These are phyloP conservation scores for Drosophila rubida DNA, from an alignment of 2,888 invertebrate species.

Conservation along the genomic window DNA sequence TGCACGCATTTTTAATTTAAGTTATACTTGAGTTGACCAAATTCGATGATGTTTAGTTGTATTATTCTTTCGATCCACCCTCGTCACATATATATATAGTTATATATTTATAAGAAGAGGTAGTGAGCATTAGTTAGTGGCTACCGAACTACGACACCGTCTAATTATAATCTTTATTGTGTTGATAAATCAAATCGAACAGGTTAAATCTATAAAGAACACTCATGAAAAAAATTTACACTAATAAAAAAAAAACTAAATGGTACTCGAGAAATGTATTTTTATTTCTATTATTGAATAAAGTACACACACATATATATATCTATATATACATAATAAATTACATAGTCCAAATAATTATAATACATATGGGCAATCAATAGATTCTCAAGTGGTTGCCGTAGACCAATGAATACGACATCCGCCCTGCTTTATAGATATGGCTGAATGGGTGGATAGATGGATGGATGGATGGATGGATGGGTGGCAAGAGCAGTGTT, in stretches of 20 bases:
- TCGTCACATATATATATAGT: neutral
- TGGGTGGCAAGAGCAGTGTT: neutral
- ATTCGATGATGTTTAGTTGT: neutral
- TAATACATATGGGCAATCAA: constrained; percentile 39
- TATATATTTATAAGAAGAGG: constrained; percentile 15
- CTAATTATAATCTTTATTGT: constrained; percentile 56
- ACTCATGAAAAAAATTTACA: constrained; percentile 3
- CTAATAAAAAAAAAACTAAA: constrained; percentile 7
- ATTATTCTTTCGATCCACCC: neutral
- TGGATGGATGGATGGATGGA: constrained; percentile 8
- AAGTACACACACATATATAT: constrained; percentile 13
- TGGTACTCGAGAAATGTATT: constrained; percentile 20
- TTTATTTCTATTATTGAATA: constrained; percentile 52
- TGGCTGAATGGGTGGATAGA: too few relatives aligned
- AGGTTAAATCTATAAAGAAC: constrained; percentile 37
- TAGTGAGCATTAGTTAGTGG: constrained; percentile 10
- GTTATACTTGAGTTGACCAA: too few relatives aligned
- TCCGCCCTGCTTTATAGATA: constrained; percentile 33
- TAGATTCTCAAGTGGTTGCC: constrained; percentile 32
- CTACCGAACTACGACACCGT: constrained; percentile 24
- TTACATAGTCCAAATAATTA: constrained; percentile 54
- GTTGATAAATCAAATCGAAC: constrained; percentile 43
- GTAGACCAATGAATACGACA: constrained; percentile 11
- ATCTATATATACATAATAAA: constrained; percentile 50
- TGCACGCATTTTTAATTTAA: neutral